Conservation (phyloP, 2,797 vertebrate genomes). For the Sarcophilus harrisii region DNA sequence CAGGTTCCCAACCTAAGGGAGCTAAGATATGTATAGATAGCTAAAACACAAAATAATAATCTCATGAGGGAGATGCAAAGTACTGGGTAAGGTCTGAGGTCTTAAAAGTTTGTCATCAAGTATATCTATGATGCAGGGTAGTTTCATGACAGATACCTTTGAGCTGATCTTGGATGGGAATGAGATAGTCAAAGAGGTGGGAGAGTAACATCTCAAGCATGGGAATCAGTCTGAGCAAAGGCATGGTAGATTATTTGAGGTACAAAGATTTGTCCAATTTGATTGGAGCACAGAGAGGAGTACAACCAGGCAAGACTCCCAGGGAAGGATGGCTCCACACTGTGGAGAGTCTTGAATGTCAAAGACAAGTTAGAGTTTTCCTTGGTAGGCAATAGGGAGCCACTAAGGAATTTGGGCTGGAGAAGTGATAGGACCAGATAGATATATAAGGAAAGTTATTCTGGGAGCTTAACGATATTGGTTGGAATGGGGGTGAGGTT, state of each 20-base stretch:
- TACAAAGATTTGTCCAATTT: not conserved
- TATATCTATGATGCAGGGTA: not conserved
- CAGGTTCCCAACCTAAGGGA: too few species aligned
- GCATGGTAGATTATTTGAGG: not conserved
- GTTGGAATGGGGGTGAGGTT: not conserved
- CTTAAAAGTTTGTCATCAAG: not conserved
- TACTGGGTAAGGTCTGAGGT: not conserved
- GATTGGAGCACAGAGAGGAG: not conserved
- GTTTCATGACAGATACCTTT: not conserved
- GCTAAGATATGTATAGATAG: too few species aligned
- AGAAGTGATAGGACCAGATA: not conserved
- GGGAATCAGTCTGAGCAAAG: not conserved
- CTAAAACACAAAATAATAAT: not conserved
- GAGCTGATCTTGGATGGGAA: not conserved
- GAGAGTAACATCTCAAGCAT: rapidly evolving
- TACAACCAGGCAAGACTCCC: not conserved
- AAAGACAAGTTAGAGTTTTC: not conserved
- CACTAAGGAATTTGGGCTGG: not conserved
- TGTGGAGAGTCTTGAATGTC: not conserved
- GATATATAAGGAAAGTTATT: not conserved
- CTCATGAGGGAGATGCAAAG: not conserved
- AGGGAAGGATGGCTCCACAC: not conserved
- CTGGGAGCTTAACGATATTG: not conserved
- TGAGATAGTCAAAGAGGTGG: not conserved
- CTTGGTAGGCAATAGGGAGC: not conserved